Evolutionary conservation across 2,797 vertebrate species (phyloP), one percentile per base, ranked within the genome.

Genomic region (Psittacula derbiana): DNA sequence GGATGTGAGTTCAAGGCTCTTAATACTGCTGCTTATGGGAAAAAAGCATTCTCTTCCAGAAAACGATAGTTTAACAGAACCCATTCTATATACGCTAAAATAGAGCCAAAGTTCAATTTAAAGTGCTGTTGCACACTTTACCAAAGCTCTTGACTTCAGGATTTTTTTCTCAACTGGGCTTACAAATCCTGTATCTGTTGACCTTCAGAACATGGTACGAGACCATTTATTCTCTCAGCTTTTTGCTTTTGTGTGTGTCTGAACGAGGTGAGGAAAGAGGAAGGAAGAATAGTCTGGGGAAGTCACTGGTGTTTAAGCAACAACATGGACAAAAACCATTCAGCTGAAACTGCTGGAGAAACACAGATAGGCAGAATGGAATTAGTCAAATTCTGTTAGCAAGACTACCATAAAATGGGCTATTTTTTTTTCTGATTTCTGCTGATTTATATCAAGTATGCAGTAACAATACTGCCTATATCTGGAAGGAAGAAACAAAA

Each of bases 41-140:
- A 95, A 72, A 96, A n/a, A 75, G 1, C 73, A 80, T 88, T 86
- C 70, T 95, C 16, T 92, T 92, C 92, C 88, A 93, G 74, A 96
- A 96, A 93, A 93, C 36, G 67, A 75, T 95, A 79, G 80, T 93
- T 95, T 96, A 95, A 85, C 70, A 85, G 84, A 92, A 96, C 41
- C 84, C 38, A 91, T 94, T 96, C 88, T 92, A 55, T 92, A 74
- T 84, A 89, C 25, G 5, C 80, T 93, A 95, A 95, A 93, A 94
- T 86, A 96, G 92, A 93, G 95, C 87, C 96, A 96, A 94, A 90
- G 88, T 90, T 96, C 93, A 96, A 86, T 82, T 94, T 97, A 96
- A 97, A 96, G 93, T 94, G 90, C 89, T 95, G 84, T 73, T 95
- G 92, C 85, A 91, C 95, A 95, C 58, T 97, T 96, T 92, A 95